These are phyloP conservation scores for Rhagonycha fulva DNA, from an alignment of 2,888 invertebrate genomes.

Conservation along the genomic window DNA sequence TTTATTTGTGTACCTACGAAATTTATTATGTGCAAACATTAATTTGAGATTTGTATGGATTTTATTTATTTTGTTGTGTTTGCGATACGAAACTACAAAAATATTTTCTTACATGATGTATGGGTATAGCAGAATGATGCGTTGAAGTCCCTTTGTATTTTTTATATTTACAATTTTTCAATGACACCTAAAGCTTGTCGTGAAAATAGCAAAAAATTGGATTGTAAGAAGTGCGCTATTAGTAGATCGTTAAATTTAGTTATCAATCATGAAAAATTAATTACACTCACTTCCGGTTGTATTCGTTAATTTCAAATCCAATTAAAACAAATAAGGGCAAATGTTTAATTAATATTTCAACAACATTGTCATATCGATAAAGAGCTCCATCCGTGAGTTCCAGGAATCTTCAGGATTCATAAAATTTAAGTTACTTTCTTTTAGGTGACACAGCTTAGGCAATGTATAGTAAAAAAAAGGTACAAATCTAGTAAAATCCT, in stretches of 20 bases:
- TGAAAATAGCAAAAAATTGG: neutral
- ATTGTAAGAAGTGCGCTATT: neutral
- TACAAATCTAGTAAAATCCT: too few species aligned
- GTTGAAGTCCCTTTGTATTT: neutral
- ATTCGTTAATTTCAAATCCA: neutral
- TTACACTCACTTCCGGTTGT: neutral
- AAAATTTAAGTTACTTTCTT: too few species aligned
- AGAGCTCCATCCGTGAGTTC: too few species aligned
- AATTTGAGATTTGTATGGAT: conserved; percentile 28
- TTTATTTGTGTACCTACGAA: conserved; percentile 10
- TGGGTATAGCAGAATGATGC: neutral
- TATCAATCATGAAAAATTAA: neutral
- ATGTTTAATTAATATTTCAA: neutral
- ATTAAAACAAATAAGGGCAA: neutral
- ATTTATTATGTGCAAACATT: conserved; percentile 30
- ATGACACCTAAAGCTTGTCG: neutral
- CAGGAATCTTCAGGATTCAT: too few species aligned
- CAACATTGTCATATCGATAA: neutral
- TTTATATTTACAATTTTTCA: neutral
- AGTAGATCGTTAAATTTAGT: neutral
- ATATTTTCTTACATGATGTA: neutral
- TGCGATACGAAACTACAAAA: neutral
- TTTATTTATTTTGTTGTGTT: conserved; percentile 2
- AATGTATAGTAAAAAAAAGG: too few species aligned
- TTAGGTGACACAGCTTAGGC: too few species aligned